A percentile compares a stretch with the other conserved stretches of the same genome.
Evolutionary conservation across 2,797 vertebrate genomes (phyloP).

Genomic region (Ciconia nigra): DNA sequence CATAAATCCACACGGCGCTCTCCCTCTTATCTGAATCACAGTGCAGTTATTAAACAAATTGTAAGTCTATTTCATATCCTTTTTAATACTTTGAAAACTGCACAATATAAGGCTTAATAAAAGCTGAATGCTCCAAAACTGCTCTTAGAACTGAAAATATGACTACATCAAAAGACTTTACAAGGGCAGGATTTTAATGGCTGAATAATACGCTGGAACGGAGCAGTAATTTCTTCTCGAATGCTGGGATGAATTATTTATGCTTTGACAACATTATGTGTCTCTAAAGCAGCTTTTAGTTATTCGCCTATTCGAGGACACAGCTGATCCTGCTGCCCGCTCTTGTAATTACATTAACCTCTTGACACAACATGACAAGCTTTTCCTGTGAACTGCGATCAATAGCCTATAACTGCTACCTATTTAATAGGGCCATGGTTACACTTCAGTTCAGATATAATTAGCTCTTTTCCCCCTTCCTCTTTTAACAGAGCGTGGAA

Average conservation of each 20-base stretch:
- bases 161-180: constrained; percentile 77
- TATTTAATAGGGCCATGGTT: constrained; percentile 77
- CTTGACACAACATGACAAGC: constrained; percentile 83
- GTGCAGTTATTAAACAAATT: constrained; percentile 72
- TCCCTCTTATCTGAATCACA: constrained; percentile 53
- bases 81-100: constrained; percentile 69
- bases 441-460: constrained; percentile 79
- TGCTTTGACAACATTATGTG: constrained; percentile 86
- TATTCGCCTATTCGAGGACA: constrained; percentile 79
- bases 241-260: constrained; percentile 84
- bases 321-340: constrained; percentile 81
- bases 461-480: constrained; percentile 72
- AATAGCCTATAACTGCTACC: constrained; percentile 83
- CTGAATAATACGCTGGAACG: constrained; percentile 79
- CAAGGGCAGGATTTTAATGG: constrained; percentile 81
- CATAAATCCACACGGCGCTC: constrained; percentile 35
- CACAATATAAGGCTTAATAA: constrained; percentile 71
- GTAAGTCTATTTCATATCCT: constrained; percentile 63
- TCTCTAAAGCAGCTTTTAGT: constrained; percentile 83
- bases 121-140: constrained; percentile 66
- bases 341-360: constrained; percentile 89
- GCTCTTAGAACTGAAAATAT: constrained; percentile 75
- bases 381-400: constrained; percentile 81
- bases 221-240: constrained; percentile 79
- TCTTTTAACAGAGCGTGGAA: constrained; percentile 35